Conservation (phyloP, 1,140 invertebrate genomes). For the Macrostomum lignano region DNA sequence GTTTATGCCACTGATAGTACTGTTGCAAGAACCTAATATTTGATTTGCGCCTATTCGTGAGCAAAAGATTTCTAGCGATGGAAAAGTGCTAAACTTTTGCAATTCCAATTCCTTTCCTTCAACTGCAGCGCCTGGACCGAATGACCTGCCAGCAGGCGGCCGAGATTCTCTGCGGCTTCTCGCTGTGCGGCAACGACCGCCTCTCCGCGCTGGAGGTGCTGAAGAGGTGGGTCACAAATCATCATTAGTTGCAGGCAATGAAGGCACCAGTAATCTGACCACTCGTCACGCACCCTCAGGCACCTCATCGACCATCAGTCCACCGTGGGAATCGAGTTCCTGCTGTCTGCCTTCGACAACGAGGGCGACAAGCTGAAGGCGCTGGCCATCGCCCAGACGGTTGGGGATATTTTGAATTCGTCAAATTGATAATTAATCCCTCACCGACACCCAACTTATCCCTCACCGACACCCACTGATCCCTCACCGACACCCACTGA, state of each 20-base stretch:
- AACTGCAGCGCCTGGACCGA: conserved; percentile 18
- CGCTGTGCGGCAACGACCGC: conserved; percentile 16
- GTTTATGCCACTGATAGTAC: too few species aligned
- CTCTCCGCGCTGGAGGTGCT: conserved; percentile 15
- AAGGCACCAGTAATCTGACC: not conserved
- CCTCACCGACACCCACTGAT: too few species aligned
- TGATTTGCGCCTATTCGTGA: too few species aligned
- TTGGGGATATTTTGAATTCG: conserved; percentile 9
- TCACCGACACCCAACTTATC: too few species aligned
- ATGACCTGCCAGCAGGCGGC: conserved; percentile 20
- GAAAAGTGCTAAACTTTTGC: too few species aligned
- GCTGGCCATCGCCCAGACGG: conserved; percentile 17
- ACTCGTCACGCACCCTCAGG: conserved; percentile 10
- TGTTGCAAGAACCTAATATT: too few species aligned
- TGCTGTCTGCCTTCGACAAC: conserved; percentile 18
- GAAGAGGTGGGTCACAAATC: conserved; percentile 15
- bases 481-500: too few species aligned
- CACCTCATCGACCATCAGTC: conserved; percentile 15
- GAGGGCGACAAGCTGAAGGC: conserved; percentile 18
- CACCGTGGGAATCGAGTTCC: conserved; percentile 17
- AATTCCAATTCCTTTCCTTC: too few species aligned
- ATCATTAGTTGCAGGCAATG: not conserved
- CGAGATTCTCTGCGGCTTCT: conserved; percentile 14
- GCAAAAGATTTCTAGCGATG: too few species aligned
- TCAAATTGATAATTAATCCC: too few species aligned